These are phyloP conservation scores for Spea hammondii DNA, from an alignment of 2,797 vertebrate species.

Conservation along the genomic window DNA sequence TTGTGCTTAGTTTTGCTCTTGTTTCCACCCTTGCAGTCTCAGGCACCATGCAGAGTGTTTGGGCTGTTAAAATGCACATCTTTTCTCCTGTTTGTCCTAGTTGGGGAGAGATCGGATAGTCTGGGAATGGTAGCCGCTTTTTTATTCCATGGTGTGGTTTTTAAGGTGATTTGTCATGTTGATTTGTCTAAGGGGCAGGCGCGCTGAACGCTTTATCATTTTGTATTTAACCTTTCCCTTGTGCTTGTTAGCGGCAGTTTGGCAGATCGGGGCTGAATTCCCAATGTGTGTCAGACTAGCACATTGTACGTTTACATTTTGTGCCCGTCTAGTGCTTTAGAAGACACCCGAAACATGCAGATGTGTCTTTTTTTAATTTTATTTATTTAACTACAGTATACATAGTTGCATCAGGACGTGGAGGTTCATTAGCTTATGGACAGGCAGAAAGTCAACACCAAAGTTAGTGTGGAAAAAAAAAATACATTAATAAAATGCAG, in stretches of 20 bases:
- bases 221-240: constrained; percentile 13
- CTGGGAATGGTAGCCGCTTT: background rate
- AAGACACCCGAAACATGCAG: too few relatives aligned
- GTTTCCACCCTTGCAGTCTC: constrained; percentile 1
- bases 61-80: background rate
- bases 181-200: constrained; percentile 1
- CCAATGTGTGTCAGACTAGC: background rate
- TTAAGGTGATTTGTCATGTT: background rate
- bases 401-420: too few relatives aligned
- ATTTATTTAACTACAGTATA: too few relatives aligned
- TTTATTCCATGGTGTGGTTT: too few relatives aligned
- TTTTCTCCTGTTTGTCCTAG: background rate
- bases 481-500: background rate
- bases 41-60: background rate
- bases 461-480: too few relatives aligned
- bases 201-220: background rate
- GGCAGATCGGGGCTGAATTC: background rate
- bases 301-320: too few relatives aligned
- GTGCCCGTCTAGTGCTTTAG: too few relatives aligned
- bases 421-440: too few relatives aligned
- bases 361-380: too few relatives aligned
- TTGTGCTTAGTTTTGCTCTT: background rate
- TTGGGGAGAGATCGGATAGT: background rate
- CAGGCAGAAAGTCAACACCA: too few relatives aligned
- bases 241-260: background rate